Base-by-base conservation (phyloP, 1,140 invertebrate species). In the Drosophila nannoptera region DNA sequence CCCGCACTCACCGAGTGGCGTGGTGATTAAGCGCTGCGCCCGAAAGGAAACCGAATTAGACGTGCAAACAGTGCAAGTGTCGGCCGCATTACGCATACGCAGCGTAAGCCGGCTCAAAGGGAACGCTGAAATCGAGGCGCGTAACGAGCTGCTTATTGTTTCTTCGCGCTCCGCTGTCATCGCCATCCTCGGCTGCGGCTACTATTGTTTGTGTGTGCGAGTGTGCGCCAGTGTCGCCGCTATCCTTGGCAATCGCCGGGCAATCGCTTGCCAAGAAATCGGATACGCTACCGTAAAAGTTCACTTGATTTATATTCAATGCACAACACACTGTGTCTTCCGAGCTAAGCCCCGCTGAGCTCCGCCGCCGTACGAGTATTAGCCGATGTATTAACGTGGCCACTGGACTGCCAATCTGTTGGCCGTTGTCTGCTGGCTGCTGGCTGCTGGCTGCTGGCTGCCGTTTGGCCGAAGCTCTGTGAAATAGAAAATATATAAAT, bases 1-100 rank as follows among this genome's bases (percentile, higher is more conserved):
- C 48, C 16, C 45, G 46, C 43, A 52, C 6, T 58, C 48, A 33
- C 31, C 56, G 53, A 60, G 33, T 60, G 64, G 29, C 38, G 55
- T 29, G 14, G 77, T 81, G 77, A 81, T 81, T 81, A 81, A 81
- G 71, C 69, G 75, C 65, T 43, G 8, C 36, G 40, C 12, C 66
- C 33, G 32, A 53, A 62, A 56, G 58, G 64, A 55, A 45, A 42
- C 42, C 29, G 55, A 68, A 67, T 68, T 62, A 67, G 56, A 59
- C 49, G 46, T 48, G 12, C 29, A 62, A 73, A 62, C 60, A 59
- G 29, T 31, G 73, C 55, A 73, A 64, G 68, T 72, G 77, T 61
- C 77, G 69, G 40, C 48, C 42, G 43, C 49, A 74, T 75, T 82
- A 83, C 71, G 78, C 74, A 82, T 82, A 82, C 78, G 78, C 78